A percentile compares a stretch with the other conserved stretches of the same genome.
Conservation (phyloP, 2,888 invertebrate species). For the Tiliacea citrago region DNA sequence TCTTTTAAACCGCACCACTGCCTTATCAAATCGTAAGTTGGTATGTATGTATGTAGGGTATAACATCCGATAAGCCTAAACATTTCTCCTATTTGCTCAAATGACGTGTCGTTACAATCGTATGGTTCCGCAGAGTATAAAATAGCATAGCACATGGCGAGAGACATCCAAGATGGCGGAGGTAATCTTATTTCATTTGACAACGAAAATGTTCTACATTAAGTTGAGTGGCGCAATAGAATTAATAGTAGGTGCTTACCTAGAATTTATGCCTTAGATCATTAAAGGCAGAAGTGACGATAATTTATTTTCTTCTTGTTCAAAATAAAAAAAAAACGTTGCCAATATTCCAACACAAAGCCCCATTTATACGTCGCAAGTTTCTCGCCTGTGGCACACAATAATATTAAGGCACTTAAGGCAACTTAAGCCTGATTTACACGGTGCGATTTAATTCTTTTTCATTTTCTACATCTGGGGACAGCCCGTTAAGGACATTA, state of each 20-base stretch:
- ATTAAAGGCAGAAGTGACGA: neutral
- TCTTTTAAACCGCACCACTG: neutral
- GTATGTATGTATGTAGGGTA: neutral
- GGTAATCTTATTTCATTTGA: slow-evolving; percentile 50
- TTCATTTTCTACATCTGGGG: neutral
- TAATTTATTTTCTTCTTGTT: neutral
- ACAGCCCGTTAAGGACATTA: neutral
- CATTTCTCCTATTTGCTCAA: slow-evolving; percentile 31
- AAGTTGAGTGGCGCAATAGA: neutral
- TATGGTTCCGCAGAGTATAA: slow-evolving; percentile 50
- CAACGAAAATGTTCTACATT: slow-evolving; percentile 30
- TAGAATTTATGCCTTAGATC: neutral
- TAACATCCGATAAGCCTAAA: slow-evolving; percentile 36
- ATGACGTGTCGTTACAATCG: slow-evolving; percentile 52
- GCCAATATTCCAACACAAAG: neutral
- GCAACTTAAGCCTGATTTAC: too few species aligned
- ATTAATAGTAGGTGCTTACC: slow-evolving; percentile 8
- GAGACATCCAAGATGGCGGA: slow-evolving; percentile 43
- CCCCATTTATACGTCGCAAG: too few species aligned
- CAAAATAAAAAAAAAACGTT: neutral
- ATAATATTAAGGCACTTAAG: too few species aligned
- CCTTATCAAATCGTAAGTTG: neutral
- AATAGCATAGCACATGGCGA: slow-evolving; percentile 21
- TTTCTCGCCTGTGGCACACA: neutral
- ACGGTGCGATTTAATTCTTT: neutral